Evolutionary conservation across 2,797 vertebrate genomes (phyloP).

Genomic region (Chelidonichthys spinosus): DNA sequence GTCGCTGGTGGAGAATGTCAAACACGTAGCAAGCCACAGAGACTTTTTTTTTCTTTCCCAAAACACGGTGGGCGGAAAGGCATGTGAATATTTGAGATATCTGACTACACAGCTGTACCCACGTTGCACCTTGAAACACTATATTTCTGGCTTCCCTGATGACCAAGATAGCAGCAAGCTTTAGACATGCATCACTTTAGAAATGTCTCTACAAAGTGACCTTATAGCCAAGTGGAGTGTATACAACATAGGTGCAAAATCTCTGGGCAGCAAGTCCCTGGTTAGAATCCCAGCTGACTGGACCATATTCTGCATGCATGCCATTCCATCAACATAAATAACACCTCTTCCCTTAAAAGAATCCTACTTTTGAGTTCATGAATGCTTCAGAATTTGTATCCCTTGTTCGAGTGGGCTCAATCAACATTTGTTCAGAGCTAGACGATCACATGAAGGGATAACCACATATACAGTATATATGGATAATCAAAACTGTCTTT

Average conservation of each 20-base stretch:
- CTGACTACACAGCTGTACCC: not conserved
- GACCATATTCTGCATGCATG: not conserved
- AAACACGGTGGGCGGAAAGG: slow-evolving; percentile 8
- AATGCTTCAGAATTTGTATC: not conserved
- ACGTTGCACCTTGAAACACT: not conserved
- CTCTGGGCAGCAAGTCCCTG: not conserved
- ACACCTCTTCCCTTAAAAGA: not conserved
- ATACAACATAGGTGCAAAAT: not conserved
- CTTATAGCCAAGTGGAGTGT: not conserved
- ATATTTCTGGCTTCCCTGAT: not conserved
- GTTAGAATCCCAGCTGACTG: not conserved
- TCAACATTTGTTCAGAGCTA: not conserved
- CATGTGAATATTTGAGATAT: slow-evolving; percentile 9
- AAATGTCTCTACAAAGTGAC: not conserved
- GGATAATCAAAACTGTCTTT: not conserved
- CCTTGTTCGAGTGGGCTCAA: not conserved
- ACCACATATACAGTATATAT: too few relatives aligned
- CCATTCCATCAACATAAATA: not conserved
- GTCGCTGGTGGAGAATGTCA: slow-evolving; percentile 9
- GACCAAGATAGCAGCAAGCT: not conserved
- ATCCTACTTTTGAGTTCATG: not conserved
- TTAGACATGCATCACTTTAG: slow-evolving; percentile 1
- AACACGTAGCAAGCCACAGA: slow-evolving; percentile 17
- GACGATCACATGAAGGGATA: not conserved
- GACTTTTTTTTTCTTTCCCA: not conserved